Percentiles rank a stretch among this genome's conserved stretches.
Conservation (phyloP, 2,888 invertebrate species). For the Octodonta nipae region DNA sequence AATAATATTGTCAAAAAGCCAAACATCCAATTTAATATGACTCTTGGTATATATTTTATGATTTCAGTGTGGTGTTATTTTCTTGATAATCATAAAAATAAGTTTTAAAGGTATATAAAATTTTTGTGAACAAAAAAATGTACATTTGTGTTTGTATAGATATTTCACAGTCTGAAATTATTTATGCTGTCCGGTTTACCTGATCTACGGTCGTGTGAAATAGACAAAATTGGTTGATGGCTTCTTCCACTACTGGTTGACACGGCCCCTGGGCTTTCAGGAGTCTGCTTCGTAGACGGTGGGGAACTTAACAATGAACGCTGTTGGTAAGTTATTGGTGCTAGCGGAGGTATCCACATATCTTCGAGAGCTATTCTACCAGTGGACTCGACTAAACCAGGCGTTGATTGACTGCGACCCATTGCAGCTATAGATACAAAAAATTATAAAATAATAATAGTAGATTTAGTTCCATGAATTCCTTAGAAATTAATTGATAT, state of each 20-base stretch:
- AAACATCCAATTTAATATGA: too few species aligned
- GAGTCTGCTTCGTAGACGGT: slow-evolving; percentile 29
- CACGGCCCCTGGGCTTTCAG: slow-evolving; percentile 38
- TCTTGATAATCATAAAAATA: too few species aligned
- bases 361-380: slow-evolving; percentile 81
- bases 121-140: not conserved
- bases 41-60: too few species aligned
- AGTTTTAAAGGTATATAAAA: too few species aligned
- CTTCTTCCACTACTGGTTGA: slow-evolving; percentile 39
- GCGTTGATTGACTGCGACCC: slow-evolving; percentile 91
- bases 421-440: slow-evolving; percentile 88
- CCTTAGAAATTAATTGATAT: too few species aligned
- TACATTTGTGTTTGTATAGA: slow-evolving; percentile 1
- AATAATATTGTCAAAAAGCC: too few species aligned
- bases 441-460: too few species aligned
- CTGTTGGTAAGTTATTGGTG: slow-evolving; percentile 28
- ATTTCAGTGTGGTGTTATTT: too few species aligned
- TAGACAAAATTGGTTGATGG: slow-evolving; percentile 29
- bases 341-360: slow-evolving; percentile 56
- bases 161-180: too few species aligned
- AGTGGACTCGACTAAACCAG: slow-evolving; percentile 84
- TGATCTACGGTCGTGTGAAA: slow-evolving; percentile 34
- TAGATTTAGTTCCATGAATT: too few species aligned
- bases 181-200: too few species aligned
- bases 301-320: slow-evolving; percentile 37